These are phyloP conservation scores for Gallinago undulata DNA, from an alignment of 2,113 vertebrate species.

Conservation along the genomic window DNA sequence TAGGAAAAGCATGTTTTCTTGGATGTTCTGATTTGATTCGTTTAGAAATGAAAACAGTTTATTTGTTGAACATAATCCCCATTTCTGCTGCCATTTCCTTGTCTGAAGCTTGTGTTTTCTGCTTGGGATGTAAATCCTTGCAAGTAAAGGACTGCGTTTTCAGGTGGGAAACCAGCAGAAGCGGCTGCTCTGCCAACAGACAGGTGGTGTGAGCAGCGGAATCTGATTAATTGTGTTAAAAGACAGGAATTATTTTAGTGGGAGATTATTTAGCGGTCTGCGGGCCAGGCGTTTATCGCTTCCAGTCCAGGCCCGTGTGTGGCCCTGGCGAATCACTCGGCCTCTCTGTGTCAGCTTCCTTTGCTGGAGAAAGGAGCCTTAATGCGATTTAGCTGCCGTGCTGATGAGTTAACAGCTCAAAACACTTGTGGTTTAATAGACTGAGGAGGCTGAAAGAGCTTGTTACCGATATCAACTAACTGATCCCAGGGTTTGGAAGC, in stretches of 20 bases:
- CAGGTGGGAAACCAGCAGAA: neutral
- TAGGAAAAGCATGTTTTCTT: neutral
- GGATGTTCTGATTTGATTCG: neutral
- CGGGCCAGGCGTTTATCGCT: accelerated
- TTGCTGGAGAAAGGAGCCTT: neutral
- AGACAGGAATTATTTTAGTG: neutral
- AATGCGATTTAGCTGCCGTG: neutral
- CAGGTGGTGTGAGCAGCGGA: neutral
- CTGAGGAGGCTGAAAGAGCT: neutral
- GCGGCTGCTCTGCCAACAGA: neutral
- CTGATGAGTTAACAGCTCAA: neutral
- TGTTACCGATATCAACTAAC: neutral
- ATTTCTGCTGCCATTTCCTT: neutral
- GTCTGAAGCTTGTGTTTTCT: neutral
- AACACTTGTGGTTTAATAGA: neutral
- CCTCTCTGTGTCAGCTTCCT: neutral
- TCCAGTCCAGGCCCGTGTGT: neutral
- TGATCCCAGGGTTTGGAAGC: neutral
- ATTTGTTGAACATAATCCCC: neutral
- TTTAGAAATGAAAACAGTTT: neutral
- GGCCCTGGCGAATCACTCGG: neutral
- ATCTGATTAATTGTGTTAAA: neutral
- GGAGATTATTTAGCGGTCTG: neutral
- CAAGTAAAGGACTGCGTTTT: neutral
- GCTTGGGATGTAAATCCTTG: neutral